Base-by-base conservation (phyloP, 2,113 vertebrate genomes). In the Pachycephala philippinensis region DNA sequence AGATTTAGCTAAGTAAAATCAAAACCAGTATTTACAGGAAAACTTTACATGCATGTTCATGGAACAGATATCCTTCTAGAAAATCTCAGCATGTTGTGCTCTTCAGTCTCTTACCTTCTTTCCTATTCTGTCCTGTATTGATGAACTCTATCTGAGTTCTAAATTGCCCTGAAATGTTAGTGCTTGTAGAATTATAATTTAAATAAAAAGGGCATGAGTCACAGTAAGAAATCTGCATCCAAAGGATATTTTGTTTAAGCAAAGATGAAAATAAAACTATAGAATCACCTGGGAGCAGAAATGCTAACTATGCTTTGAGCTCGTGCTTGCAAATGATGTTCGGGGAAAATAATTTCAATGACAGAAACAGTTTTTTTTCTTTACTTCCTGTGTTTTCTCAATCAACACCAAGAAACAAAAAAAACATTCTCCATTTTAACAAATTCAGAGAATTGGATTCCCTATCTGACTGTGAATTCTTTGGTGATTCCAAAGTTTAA, bases 341-440 rank as follows among this genome's bases (percentile, higher is more conserved):
- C 49, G 19, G 9, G 18, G 13, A 72, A 72, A 35, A 57, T 35
- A 12, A 52, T 66, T 77, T 70, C 47, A 45, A 37, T 24, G 19
- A 24, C 7, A 69, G 9, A 72, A 69, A 11, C 2, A 57, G 1
- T 13, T 40, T 68, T 56, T 71, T 9, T 45, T 50, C 8, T 77
- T 80, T 50, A 0, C 2, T 74, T 80, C 26, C 9, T 10, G 3
- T 31, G 1, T n/a, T 59, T 71, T 72, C 15, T 40, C 7, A 28
- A 13, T n/a, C 16, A 19, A 1, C 10, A 56, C 10, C 5, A 40
- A 45, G 71, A 63, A 33, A 23, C 0, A 4, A 72, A 33, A 27
- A 40, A 65, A 5, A 1, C 3, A 50, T 60, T 47, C 27, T 72
- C 24, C 4, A 8, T 49, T 71, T 78, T 9, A 37, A 68, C 17